Conservation (phyloP, 2,797 vertebrate species). For the Sylvilagus floridanus region DNA sequence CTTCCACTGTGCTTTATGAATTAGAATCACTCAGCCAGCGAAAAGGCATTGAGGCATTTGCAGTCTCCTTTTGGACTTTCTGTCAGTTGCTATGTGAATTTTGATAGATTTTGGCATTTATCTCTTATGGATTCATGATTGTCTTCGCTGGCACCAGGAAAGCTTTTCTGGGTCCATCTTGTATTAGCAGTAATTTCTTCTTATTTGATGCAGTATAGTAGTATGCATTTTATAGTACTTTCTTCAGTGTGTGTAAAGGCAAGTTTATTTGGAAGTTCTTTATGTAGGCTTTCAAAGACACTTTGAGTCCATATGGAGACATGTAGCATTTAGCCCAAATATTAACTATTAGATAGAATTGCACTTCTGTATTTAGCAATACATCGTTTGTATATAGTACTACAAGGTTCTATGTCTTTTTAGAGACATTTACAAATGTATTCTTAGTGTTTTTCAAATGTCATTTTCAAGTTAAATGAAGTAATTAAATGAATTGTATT, state of each 20-base stretch:
- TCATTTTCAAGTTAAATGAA: slow-evolving; percentile 31
- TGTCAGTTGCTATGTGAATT: slow-evolving; percentile 53
- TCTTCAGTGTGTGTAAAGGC: neutral
- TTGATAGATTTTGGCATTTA: slow-evolving; percentile 12
- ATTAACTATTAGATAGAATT: slow-evolving; percentile 25
- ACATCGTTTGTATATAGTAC: neutral
- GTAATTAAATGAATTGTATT: slow-evolving; percentile 51
- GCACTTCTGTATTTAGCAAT: neutral
- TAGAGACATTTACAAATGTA: neutral
- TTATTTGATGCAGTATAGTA: neutral
- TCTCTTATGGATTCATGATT: slow-evolving; percentile 36
- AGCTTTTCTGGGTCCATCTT: neutral
- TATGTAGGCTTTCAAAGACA: slow-evolving; percentile 53
- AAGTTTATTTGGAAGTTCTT: slow-evolving; percentile 56
- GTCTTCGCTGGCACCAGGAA: slow-evolving; percentile 45
- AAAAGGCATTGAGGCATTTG: neutral
- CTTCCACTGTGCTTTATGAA: neutral
- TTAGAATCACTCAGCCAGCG: neutral
- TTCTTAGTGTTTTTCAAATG: slow-evolving; percentile 7
- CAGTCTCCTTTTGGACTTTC: neutral
- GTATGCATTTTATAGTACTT: slow-evolving; percentile 12
- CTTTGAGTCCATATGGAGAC: slow-evolving; percentile 1
- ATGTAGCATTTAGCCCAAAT: slow-evolving; percentile 21
- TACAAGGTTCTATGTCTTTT: slow-evolving; percentile 37
- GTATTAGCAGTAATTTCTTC: neutral